Evolutionary conservation across 2,888 invertebrate species (phyloP), one percentile per base, ranked within the genome.

Genomic region (Platycheirus albimanus): DNA sequence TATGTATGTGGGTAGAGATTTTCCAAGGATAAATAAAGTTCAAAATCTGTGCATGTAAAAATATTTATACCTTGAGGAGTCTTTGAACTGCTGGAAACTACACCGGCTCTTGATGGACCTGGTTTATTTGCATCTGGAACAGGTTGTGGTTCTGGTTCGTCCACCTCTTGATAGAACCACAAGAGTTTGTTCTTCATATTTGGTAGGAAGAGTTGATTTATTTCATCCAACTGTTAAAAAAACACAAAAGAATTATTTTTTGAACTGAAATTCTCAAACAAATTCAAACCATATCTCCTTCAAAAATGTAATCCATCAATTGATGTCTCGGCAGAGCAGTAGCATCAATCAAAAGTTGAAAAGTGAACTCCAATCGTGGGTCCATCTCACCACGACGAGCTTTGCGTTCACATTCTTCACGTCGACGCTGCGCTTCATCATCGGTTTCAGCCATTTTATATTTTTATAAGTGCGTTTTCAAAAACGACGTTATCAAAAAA

Each of bases 341-440:
- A 63, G 95, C 96, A 87, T 97, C 96, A 89, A 96, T 95, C 85
- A 97, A 92, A 58, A 97, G 93, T 89, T 97, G 97, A 91, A 97
- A 97, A 76, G 96, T 95, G 91, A 96, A 97, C 92, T 97, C 97
- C 93, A 97, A 91, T 81, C 97, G 93, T 88, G 97, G 96, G 91
- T 97, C 97, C 95, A 97, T 97, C 90, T 97, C 97, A 92, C 97
- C 97, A 74, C 97, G 93, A 71, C 97, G 93, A 11, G 96, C 96
- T 89, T 96, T 96, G 87, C 96, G 93, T 92, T 97, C 96, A 94
- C 96, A 96, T 96, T 97, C 96, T 94, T 97, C 96, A 80, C 96
- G 93, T 80, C 96, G 92, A 85, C 94, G 92, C 95, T 95, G 90
- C 86, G 90, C 89, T 88, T 91, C 91, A 76, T 90, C 90, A 85